Base-by-base conservation (phyloP, 1,140 invertebrate genomes). In the Procambarus clarkii region DNA sequence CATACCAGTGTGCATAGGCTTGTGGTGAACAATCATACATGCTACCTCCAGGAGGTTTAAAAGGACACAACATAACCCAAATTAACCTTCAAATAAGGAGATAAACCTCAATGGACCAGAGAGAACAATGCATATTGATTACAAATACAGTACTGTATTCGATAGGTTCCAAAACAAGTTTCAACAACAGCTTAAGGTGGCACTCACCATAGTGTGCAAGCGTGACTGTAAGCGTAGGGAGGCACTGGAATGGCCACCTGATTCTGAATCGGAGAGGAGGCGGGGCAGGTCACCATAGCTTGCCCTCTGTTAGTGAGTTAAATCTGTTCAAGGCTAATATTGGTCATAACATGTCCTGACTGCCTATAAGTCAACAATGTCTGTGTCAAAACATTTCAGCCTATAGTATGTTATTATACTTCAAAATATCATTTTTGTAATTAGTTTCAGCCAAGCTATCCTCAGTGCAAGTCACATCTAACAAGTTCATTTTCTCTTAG, bases 241-340 rank as follows among this genome's bases (percentile, higher is more conserved):
- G 18, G 46, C 84, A 45, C 50, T 24, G n/a, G 11, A 13, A 34
- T 7, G 50, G 11, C 24, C 34, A 74, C 71, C 85, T 21, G 85
- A 44, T 24, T 87, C 85, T 13, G 48, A 18, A 54, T 50, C 58
- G 74, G 85, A 77, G 44, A 77, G 64, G 77, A 54, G 24, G 64
- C 45, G 46, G n/a, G 45, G 79, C 46, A 89, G 87, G 79, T 89
- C 87, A 82, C 87, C 79, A 34, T 89, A 89, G 46, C 87, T 89
- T 48, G 87, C 87, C 64, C 87, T 50, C 87, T 89, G 87, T 89
- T 89, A 80, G 84, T 86, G 21, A 34, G 80, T 82, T 50, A 58
- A 50, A 82, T 54, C 11, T 5, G 54, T 86, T 86, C 69, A 69
- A 46, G 54, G 71, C 64, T 77, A 58, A 11, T 34, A 34, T 11